A percentile compares a stretch with the other conserved stretches of the same genome.
These are phyloP conservation scores for Hirudinaria manillensis DNA, from an alignment of 2,888 invertebrate genomes.

Conservation along the genomic window DNA sequence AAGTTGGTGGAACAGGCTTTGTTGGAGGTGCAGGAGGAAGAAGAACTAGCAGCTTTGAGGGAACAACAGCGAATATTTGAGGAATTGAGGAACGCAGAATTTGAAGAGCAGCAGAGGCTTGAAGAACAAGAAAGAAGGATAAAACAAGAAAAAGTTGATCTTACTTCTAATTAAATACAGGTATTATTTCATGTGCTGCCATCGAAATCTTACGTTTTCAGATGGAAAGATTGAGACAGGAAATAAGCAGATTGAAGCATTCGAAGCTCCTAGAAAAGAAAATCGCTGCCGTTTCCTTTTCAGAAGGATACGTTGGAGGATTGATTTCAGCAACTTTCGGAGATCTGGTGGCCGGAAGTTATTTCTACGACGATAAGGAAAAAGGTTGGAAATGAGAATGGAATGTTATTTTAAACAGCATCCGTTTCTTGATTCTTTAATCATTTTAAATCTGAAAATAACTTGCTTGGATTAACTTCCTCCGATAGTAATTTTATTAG, in stretches of 20 bases:
- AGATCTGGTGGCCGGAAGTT: constrained; percentile 18
- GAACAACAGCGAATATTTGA: constrained; percentile 57
- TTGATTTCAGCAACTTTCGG: constrained; percentile 18
- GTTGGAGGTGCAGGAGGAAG: constrained; percentile 63
- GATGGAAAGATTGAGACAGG: constrained; percentile 30
- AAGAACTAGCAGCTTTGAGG: constrained; percentile 22
- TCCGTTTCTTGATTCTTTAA: background rate
- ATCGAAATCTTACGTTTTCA: background rate
- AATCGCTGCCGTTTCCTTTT: constrained; percentile 3
- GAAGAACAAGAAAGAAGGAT: constrained; percentile 68
- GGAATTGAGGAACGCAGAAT: constrained; percentile 71
- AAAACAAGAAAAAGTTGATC: constrained; percentile 50
- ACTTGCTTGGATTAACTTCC: background rate
- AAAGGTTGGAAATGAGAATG: constrained; percentile 21
- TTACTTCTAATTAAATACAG: background rate
- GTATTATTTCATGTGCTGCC: too few relatives aligned
- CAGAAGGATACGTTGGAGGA: constrained; percentile 14
- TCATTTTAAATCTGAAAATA: too few relatives aligned
- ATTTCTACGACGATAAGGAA: constrained; percentile 27
- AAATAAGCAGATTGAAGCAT: constrained; percentile 12
- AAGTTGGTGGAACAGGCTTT: constrained; percentile 82
- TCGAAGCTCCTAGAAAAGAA: constrained; percentile 20
- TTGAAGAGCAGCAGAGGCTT: constrained; percentile 72
- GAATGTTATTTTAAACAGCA: background rate
- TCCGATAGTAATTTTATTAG: background rate